phyloP scores from a whole-genome alignment of 2,797 vertebrate genomes.

The Peromyscus attwateri region DNA sequence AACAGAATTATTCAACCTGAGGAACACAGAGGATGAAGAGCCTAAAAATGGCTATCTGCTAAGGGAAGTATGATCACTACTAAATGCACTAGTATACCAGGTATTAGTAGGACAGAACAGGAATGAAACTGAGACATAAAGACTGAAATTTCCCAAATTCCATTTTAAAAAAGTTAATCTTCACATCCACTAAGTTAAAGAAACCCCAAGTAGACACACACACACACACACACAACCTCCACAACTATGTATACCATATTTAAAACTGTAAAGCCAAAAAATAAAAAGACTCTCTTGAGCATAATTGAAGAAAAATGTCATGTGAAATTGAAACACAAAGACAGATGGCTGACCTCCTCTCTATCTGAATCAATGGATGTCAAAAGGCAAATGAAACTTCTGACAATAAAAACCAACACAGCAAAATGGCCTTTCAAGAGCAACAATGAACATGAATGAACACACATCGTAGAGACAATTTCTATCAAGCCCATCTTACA shows the following conservation, averaged over 20 bases:
- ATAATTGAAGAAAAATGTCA: not conserved
- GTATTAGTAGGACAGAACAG: not conserved
- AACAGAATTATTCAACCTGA: not conserved
- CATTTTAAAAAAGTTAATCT: not conserved
- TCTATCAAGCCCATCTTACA: not conserved
- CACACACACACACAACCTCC: not conserved
- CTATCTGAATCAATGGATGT: not conserved
- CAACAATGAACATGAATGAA: not conserved
- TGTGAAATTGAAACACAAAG: not conserved
- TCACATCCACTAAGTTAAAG: not conserved
- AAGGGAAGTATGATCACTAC: not conserved
- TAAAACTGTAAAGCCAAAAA: not conserved
- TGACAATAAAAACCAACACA: not conserved
- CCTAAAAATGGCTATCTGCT: not conserved
- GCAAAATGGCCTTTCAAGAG: conserved; percentile 23
- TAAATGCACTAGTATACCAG: not conserved
- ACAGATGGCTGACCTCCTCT: not conserved
- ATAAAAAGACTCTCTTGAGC: not conserved
- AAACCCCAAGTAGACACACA: not conserved
- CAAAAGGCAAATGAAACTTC: not conserved
- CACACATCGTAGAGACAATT: not conserved
- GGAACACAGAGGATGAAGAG: not conserved
- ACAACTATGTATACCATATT: too few relatives aligned
- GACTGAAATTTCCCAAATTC: not conserved
- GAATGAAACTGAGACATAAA: not conserved